phyloP scores from a whole-genome alignment of 1,140 invertebrate species.

The Papilio polyxenes region DNA sequence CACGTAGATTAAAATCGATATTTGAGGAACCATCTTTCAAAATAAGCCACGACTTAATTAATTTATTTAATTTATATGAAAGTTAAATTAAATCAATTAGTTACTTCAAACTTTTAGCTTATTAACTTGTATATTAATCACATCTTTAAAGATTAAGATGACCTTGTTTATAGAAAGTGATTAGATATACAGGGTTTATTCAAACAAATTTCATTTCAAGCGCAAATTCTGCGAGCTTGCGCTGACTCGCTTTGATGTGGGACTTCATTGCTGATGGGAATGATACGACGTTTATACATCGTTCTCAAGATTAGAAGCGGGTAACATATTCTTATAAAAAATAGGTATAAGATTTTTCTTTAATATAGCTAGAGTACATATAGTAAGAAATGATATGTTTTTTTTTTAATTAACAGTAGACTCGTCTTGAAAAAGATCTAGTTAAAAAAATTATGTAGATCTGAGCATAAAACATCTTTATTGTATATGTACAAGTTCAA shows the following conservation, averaged over 20 bases:
- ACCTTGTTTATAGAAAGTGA: background rate
- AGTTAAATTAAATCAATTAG: no score
- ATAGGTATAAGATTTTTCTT: background rate
- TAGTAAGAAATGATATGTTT: background rate
- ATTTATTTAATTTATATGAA: background rate
- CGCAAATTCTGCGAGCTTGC: background rate
- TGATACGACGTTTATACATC: background rate
- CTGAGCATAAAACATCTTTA: background rate
- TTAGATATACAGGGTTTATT: background rate
- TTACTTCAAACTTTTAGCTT: no score
- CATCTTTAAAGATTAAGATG: background rate
- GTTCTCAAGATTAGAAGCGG: background rate
- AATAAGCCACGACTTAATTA: background rate
- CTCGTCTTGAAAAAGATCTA: no score
- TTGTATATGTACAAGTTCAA: no score
- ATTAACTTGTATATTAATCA: background rate
- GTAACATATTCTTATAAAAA: background rate
- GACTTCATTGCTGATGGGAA: constrained; percentile 15
- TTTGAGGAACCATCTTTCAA: background rate
- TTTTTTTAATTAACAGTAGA: background rate
- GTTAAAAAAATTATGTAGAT: no score
- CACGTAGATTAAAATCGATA: background rate
- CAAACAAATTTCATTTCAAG: background rate
- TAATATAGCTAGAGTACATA: background rate
- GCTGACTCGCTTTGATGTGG: constrained; percentile 8